These are phyloP conservation scores for Plotosus lineatus DNA, from an alignment of 2,113 vertebrate species.

Conservation along the genomic window DNA sequence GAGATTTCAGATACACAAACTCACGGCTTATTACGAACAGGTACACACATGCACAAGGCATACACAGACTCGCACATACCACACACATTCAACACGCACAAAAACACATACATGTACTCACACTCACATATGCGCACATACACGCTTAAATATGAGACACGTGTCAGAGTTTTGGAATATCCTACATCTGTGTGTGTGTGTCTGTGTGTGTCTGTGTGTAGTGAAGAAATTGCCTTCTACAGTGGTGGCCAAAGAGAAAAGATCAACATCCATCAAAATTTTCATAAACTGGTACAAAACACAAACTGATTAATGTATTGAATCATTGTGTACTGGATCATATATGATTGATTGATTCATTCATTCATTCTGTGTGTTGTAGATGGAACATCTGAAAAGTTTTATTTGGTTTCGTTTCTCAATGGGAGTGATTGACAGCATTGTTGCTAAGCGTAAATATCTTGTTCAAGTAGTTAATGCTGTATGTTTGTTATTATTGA, in stretches of 20 bases:
- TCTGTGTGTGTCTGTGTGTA: slow-evolving; percentile 56
- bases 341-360: background rate
- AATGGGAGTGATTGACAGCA: slow-evolving; percentile 95
- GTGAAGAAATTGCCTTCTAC: slow-evolving; percentile 98
- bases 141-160: background rate
- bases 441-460: slow-evolving; percentile 95
- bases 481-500: background rate
- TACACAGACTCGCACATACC: background rate
- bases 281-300: slow-evolving; percentile 85
- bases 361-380: background rate
- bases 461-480: background rate
- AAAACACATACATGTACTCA: background rate
- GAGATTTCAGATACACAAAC: slow-evolving; percentile 94
- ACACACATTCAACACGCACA: background rate
- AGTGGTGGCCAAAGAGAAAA: slow-evolving; percentile 93
- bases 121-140: background rate
- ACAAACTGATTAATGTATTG: background rate
- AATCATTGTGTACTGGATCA: no score
- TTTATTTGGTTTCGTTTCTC: slow-evolving; percentile 96
- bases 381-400: slow-evolving; percentile 93
- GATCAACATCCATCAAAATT: slow-evolving; percentile 85
- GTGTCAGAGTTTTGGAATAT: background rate
- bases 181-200: background rate
- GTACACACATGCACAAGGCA: slow-evolving; percentile 62
- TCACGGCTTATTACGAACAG: slow-evolving; percentile 97